These are phyloP conservation scores for Loris lydekkerianus DNA, from an alignment of 2,797 vertebrate genomes.

Conservation along the genomic window DNA sequence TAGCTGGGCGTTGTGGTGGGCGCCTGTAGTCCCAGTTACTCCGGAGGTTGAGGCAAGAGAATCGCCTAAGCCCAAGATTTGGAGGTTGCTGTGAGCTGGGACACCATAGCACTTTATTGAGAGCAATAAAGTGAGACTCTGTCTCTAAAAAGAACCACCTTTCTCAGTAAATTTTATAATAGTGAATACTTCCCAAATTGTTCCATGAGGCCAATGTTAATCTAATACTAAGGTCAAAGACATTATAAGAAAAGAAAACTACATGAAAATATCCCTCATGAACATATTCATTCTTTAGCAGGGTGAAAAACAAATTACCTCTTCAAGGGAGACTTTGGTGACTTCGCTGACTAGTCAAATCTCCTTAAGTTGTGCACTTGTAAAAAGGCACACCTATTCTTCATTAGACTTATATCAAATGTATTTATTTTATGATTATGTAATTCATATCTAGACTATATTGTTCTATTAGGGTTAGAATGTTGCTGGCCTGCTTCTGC, in stretches of 20 bases:
- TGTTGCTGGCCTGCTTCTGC: background rate
- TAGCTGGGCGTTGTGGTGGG: too few species aligned
- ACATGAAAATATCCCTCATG: background rate
- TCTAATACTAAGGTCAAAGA: background rate
- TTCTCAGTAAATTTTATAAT: background rate
- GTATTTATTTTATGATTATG: background rate
- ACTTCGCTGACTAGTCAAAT: conserved; percentile 45
- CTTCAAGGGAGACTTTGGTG: background rate
- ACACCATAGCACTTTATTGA: too few species aligned
- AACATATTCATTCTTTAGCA: conserved; percentile 5
- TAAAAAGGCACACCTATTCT: background rate
- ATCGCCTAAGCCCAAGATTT: too few species aligned
- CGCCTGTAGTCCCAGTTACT: too few species aligned
- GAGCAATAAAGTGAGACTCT: too few species aligned
- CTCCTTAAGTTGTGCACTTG: background rate
- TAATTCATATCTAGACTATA: background rate
- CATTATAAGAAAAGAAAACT: conserved; percentile 9
- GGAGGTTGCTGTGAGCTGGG: too few species aligned
- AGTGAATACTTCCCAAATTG: background rate
- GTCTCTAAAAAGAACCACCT: background rate
- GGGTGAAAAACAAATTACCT: background rate
- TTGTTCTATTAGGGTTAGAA: background rate
- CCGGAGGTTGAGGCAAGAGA: too few species aligned
- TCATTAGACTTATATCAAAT: conserved; percentile 27
- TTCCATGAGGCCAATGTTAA: background rate